A percentile compares a stretch with the other conserved stretches of the same genome.
Conservation (phyloP, 1,140 invertebrate species). For the Cydia strobilella region DNA sequence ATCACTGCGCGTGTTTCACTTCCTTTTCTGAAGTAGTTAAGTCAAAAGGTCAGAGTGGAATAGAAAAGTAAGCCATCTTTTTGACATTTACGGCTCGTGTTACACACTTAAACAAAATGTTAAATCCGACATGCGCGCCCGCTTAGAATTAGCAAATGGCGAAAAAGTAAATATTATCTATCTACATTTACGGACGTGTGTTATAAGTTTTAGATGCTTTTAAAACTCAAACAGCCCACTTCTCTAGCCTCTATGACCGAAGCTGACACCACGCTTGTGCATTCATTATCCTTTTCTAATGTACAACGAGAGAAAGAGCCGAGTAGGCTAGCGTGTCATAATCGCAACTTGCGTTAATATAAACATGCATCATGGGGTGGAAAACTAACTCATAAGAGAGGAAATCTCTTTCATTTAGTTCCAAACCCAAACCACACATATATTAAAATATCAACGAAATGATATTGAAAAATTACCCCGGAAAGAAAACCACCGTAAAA, state of each 20-base stretch:
- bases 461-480: background rate
- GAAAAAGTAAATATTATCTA: background rate
- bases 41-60: background rate
- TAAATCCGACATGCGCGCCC: background rate
- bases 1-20: conserved; percentile 30
- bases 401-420: too few relatives aligned
- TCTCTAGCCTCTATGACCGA: background rate
- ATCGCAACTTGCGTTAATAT: background rate
- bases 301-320: conserved; percentile 2
- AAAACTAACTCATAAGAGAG: background rate
- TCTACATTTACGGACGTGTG: background rate
- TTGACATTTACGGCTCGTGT: background rate
- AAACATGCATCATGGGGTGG: background rate
- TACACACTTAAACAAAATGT: background rate
- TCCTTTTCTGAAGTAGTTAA: background rate
- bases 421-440: background rate
- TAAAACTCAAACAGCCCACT: background rate
- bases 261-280: background rate
- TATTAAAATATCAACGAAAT: background rate
- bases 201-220: background rate
- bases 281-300: conserved; percentile 14
- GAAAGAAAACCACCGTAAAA: too few relatives aligned
- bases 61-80: background rate
- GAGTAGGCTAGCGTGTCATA: conserved; percentile 1
- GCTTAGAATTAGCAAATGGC: background rate